These are phyloP conservation scores for Acanthosepion lycidas DNA, from an alignment of 2,888 invertebrate genomes.

Conservation along the genomic window DNA sequence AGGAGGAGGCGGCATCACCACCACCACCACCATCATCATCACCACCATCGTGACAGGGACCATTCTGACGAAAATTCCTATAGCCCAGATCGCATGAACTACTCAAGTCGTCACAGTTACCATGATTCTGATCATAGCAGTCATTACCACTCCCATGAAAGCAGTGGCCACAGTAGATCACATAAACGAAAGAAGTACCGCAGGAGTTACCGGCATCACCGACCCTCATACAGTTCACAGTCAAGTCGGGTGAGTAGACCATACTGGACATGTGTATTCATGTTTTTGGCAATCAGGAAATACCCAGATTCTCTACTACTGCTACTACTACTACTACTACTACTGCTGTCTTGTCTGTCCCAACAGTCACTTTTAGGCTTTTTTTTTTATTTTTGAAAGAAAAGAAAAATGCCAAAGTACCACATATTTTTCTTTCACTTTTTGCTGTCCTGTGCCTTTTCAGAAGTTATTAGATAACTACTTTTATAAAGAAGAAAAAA, in stretches of 20 bases:
- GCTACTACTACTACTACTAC: conserved; percentile 15
- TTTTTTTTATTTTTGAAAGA: not conserved
- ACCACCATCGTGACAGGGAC: conserved; percentile 50
- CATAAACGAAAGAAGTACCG: conserved; percentile 56
- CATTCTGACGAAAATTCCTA: conserved; percentile 47
- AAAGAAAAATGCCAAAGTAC: not conserved
- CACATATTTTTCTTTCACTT: conserved; percentile 33
- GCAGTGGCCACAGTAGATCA: conserved; percentile 52
- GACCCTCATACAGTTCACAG: conserved; percentile 58
- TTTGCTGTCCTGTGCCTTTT: conserved; percentile 8
- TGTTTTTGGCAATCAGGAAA: conserved; percentile 18
- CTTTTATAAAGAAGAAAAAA: not conserved
- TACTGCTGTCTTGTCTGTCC: conserved; percentile 4
- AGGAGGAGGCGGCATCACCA: conserved; percentile 55
- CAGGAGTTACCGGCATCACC: conserved; percentile 57
- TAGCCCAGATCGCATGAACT: conserved; percentile 42
- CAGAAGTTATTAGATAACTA: not conserved
- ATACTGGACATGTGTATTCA: not conserved
- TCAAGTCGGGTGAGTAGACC: conserved; percentile 61
- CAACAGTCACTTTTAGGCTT: not conserved
- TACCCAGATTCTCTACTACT: conserved; percentile 14
- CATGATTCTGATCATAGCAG: conserved; percentile 56
- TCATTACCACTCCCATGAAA: conserved; percentile 59
- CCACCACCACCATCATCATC: conserved; percentile 54
- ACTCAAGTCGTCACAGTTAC: conserved; percentile 49